Conservation (phyloP, 92 coral and sea anemone species). For the Zoanthus sociatus region DNA sequence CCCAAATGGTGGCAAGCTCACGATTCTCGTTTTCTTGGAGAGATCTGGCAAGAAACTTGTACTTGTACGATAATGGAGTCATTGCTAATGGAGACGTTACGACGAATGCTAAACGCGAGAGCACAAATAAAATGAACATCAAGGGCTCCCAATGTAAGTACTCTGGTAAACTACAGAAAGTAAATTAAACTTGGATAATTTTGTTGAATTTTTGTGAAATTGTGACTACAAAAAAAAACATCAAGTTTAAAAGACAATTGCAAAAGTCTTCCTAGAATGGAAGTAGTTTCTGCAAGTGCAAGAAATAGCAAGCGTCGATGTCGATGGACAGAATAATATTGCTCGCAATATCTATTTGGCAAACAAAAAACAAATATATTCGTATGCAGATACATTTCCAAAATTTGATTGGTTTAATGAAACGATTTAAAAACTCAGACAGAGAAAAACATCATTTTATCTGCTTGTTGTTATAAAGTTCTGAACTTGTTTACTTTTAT, state of each 20-base stretch:
- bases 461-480: background rate
- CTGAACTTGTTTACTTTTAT: background rate
- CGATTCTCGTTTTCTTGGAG: slow-evolving; percentile 43
- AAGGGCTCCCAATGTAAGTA: slow-evolving; percentile 23
- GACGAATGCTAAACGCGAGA: slow-evolving; percentile 2
- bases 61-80: slow-evolving; percentile 24
- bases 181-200: background rate
- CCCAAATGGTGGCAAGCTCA: background rate
- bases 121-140: background rate
- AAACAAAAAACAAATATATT: background rate
- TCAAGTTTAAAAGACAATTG: background rate
- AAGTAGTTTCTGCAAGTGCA: background rate
- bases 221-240: background rate
- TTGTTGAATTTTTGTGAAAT: background rate
- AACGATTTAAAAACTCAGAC: background rate
- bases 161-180: background rate
- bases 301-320: background rate
- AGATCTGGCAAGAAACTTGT: slow-evolving; percentile 36
- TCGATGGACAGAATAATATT: background rate
- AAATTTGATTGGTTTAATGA: no score
- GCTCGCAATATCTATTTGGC: background rate
- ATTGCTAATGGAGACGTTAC: slow-evolving; percentile 18
- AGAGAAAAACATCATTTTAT: background rate
- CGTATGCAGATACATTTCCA: background rate
- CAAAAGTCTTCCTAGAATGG: background rate